Percentiles rank a stretch among this genome's conserved stretches.
Evolutionary conservation across 92 coral and sea anemone species (phyloP).

Genomic region (Desmophyllum pertusum): DNA sequence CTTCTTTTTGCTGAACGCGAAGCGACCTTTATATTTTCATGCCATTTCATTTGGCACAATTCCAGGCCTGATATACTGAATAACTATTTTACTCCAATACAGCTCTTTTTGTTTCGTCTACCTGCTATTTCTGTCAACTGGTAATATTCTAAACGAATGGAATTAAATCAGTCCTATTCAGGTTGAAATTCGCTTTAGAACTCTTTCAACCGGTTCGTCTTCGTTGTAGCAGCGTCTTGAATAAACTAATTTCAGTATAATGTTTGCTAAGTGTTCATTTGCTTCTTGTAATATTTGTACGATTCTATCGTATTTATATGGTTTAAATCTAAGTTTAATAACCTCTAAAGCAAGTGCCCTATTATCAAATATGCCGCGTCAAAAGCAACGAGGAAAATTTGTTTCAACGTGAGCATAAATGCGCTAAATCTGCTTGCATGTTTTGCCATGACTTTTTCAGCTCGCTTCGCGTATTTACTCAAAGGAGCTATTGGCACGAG

Average conservation of each 20-base stretch:
- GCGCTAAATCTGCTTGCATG: neutral
- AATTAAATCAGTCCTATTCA: neutral
- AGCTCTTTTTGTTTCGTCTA: slow-evolving; percentile 4
- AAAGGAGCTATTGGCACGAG: neutral
- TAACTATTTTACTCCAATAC: slow-evolving; percentile 1
- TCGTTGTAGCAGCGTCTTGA: neutral
- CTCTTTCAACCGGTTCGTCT: neutral
- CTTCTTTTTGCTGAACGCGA: neutral
- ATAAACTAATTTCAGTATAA: neutral
- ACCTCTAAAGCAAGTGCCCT: slow-evolving; percentile 3
- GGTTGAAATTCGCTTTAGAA: neutral
- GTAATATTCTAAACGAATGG: slow-evolving; percentile 6
- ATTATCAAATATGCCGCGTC: slow-evolving; percentile 22
- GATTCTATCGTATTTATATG: neutral
- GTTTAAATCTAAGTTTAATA: slow-evolving; percentile 25
- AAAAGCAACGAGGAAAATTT: slow-evolving; percentile 8
- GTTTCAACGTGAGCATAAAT: slow-evolving; percentile 5
- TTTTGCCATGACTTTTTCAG: neutral
- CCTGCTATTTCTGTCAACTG: slow-evolving; percentile 35
- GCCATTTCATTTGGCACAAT: neutral
- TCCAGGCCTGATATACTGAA: slow-evolving; percentile 28
- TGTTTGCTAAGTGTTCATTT: no score
- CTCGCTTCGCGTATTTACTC: neutral
- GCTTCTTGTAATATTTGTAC: neutral
- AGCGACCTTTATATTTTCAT: neutral